These are phyloP conservation scores for Toxotes lorentzi DNA, from an alignment of 2,797 vertebrate species.

Conservation along the genomic window DNA sequence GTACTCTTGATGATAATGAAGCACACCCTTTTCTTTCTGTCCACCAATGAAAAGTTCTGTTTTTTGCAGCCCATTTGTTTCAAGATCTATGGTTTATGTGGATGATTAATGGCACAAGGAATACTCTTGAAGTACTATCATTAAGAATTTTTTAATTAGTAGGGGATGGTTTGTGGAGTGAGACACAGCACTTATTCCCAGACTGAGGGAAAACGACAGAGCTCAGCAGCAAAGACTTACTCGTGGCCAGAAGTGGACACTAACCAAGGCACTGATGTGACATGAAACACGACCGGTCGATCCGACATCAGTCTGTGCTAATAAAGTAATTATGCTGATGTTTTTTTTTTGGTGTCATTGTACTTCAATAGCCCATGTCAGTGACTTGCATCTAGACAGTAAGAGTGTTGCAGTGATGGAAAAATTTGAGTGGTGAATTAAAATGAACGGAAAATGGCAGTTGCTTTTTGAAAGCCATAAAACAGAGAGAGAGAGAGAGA, in stretches of 20 bases:
- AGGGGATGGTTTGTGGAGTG: slow-evolving; percentile 52
- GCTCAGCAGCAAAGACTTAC: slow-evolving; percentile 49
- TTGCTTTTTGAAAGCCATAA: slow-evolving; percentile 58
- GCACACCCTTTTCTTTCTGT: not conserved
- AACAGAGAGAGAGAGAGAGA: slow-evolving; percentile 46
- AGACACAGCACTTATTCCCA: slow-evolving; percentile 38
- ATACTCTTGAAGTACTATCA: slow-evolving; percentile 57
- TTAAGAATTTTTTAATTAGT: slow-evolving; percentile 75
- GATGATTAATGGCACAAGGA: slow-evolving; percentile 69
- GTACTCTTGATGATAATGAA: slow-evolving; percentile 62
- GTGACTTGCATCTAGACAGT: slow-evolving; percentile 52
- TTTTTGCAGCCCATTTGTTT: slow-evolving; percentile 46
- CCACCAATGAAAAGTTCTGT: slow-evolving; percentile 32
- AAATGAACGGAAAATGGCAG: slow-evolving; percentile 57
- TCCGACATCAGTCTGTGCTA: slow-evolving; percentile 44
- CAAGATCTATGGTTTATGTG: slow-evolving; percentile 58
- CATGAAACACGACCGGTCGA: slow-evolving; percentile 52
- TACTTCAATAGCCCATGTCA: slow-evolving; percentile 40
- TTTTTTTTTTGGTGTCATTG: slow-evolving; percentile 34
- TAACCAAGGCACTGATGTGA: slow-evolving; percentile 59
- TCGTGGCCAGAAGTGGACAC: slow-evolving; percentile 33
- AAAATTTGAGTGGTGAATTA: slow-evolving; percentile 53
- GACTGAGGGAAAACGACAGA: slow-evolving; percentile 34
- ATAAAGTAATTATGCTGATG: slow-evolving; percentile 61
- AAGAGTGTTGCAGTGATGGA: slow-evolving; percentile 32